Evolutionary conservation across 2,113 vertebrate species (phyloP).

Genomic region (Spilogale gracilis): DNA sequence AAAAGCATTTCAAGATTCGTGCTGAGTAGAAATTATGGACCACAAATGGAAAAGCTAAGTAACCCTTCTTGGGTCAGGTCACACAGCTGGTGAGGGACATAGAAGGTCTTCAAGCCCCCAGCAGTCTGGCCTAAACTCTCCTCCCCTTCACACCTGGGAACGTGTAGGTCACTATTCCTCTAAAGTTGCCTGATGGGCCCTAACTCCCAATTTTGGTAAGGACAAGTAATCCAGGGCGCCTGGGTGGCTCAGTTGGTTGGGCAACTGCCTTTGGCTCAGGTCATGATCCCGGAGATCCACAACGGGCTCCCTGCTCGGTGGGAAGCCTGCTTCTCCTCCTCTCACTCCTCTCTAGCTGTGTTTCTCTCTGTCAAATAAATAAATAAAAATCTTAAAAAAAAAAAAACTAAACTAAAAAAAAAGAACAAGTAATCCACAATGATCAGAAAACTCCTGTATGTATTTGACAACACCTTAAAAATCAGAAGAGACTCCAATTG

Average conservation of each 20-base stretch:
- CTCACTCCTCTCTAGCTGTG: too few relatives aligned
- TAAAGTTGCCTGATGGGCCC: neutral
- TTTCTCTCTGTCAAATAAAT: too few relatives aligned
- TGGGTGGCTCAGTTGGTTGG: too few relatives aligned
- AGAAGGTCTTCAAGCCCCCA: neutral
- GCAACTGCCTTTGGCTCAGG: too few relatives aligned
- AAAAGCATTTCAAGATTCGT: neutral
- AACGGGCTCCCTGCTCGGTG: too few relatives aligned
- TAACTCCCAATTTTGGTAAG: neutral
- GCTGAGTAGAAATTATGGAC: neutral
- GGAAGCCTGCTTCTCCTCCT: too few relatives aligned
- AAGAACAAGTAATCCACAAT: neutral
- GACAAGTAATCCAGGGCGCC: too few relatives aligned
- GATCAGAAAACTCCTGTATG: neutral
- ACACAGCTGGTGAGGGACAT: neutral
- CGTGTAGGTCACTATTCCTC: neutral
- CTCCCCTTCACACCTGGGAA: neutral
- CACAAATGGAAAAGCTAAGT: neutral
- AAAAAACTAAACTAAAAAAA: neutral
- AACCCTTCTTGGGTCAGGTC: neutral
- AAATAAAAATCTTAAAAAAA: too few relatives aligned
- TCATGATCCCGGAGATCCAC: too few relatives aligned
- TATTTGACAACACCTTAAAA: conserved; percentile 11
- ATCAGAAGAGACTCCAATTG: neutral
- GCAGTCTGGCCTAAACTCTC: neutral